phyloP scores from a whole-genome alignment of 2,113 vertebrate species.

The Podiceps cristatus region DNA sequence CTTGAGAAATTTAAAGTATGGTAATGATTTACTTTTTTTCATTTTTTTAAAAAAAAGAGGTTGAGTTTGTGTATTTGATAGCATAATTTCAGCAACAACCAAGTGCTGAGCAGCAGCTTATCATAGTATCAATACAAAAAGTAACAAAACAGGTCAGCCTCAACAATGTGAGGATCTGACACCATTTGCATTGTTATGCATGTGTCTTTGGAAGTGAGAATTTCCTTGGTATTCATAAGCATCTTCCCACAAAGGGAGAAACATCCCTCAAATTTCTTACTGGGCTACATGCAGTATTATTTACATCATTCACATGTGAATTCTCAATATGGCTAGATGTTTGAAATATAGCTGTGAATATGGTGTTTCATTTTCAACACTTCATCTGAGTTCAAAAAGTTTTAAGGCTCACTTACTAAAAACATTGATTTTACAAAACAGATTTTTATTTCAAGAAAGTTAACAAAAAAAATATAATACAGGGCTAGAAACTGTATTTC shows the following conservation, averaged over 20 bases:
- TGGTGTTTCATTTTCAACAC: slow-evolving; percentile 42
- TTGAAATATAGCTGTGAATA: slow-evolving; percentile 40
- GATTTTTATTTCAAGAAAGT: slow-evolving; percentile 32
- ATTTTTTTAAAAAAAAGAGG: background rate
- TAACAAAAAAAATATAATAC: slow-evolving; percentile 62
- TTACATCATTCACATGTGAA: slow-evolving; percentile 22
- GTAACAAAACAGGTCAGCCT: background rate
- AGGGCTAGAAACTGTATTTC: slow-evolving; percentile 76
- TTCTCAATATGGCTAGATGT: background rate
- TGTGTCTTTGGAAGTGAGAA: background rate
- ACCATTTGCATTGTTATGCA: background rate
- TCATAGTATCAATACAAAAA: background rate
- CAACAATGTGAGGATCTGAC: background rate
- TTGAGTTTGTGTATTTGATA: background rate
- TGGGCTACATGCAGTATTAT: slow-evolving; percentile 21
- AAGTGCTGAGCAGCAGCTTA: background rate
- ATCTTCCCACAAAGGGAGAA: slow-evolving; percentile 53
- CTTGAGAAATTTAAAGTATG: background rate
- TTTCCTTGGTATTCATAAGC: slow-evolving; percentile 47
- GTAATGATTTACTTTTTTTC: background rate
- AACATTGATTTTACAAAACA: slow-evolving; percentile 18
- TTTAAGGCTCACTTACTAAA: slow-evolving; percentile 9
- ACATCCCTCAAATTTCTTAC: background rate
- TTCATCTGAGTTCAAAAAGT: background rate
- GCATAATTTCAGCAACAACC: background rate